Conservation (phyloP, 2,888 invertebrate genomes). For the Meliscaeva auricollis region DNA sequence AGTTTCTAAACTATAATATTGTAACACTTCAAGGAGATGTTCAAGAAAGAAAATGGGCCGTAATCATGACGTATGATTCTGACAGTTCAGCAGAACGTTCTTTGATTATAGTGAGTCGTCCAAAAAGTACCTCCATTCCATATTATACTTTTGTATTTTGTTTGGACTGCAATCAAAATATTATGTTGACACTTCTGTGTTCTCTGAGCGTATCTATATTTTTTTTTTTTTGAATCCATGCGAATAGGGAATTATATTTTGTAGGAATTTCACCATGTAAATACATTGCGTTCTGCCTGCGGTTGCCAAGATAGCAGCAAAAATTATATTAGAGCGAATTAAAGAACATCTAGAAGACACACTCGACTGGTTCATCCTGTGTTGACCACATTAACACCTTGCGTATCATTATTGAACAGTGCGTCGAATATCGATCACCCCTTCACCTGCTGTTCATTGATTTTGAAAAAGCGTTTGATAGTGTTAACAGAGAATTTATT, state of each 20-base stretch:
- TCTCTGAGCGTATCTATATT: background rate
- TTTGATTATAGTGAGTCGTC: constrained; percentile 15
- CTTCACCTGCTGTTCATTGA: no score
- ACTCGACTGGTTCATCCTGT: no score
- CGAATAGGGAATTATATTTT: background rate
- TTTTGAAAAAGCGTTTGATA: no score
- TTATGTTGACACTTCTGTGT: constrained; percentile 38
- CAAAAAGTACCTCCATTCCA: no score
- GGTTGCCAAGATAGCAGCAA: no score
- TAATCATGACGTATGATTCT: constrained; percentile 18
- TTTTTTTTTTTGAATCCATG: background rate
- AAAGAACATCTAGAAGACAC: no score
- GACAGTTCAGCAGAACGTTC: constrained; percentile 14
- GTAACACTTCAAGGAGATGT: constrained; percentile 31
- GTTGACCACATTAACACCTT: no score
- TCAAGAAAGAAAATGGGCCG: constrained; percentile 12
- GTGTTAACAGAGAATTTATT: no score
- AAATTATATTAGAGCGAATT: no score
- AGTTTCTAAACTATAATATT: constrained; percentile 48
- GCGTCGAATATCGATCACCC: no score
- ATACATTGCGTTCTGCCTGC: no score
- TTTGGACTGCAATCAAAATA: background rate
- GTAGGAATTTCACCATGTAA: background rate
- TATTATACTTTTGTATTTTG: constrained; percentile 2
- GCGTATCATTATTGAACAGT: no score